Evolutionary conservation across 2,113 vertebrate genomes (phyloP), one percentile per base, ranked within the genome.

Genomic region (Elephas maximus): DNA sequence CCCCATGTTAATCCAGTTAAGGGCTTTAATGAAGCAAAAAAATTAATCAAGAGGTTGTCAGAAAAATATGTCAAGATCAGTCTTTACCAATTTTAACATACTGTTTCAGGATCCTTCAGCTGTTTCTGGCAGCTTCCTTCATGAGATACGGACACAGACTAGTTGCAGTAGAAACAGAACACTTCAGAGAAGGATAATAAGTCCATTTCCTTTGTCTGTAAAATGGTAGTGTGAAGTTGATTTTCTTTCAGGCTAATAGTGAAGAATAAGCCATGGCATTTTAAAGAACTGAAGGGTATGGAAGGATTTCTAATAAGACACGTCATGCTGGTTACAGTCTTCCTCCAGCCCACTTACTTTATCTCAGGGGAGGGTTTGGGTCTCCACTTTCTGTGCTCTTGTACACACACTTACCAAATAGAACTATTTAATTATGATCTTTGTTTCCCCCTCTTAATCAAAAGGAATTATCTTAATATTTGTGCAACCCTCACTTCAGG

Each of bases 11-110:
- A 98, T 97, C 97, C 94, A 96, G 98, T 98, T 94, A 97, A 97
- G 57, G 63, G 69, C 93, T 94, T 97, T 96, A 97, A 98, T 94
- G 96, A 98, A 95, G 97, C 96, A 97, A 95, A 98, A 97, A n/a
- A 97, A 98, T 98, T 92, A 94, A 96, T 97, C 97, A 96, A 97
- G 97, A 95, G 73, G 44, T 97, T 97, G 96, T 97, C 96, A 96
- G 92, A 95, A 94, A 92, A 95, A 92, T 90, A 91, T 97, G 97
- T 97, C 98, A 97, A 93, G 95, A 96, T 97, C 92, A 88, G 81
- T 97, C 88, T 95, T 88, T 91, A 90, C 97, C 85, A 88, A 89
- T 88, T 96, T 94, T 94, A 96, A 77, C 96, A 85, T 53, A 86
- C 69, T 92, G 85, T 86, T 88, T 96, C 71, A 87, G 3, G 8